Evolutionary conservation across 2,113 vertebrate species (phyloP), one percentile per base, ranked within the genome.

Genomic region (Zapornia atra): DNA sequence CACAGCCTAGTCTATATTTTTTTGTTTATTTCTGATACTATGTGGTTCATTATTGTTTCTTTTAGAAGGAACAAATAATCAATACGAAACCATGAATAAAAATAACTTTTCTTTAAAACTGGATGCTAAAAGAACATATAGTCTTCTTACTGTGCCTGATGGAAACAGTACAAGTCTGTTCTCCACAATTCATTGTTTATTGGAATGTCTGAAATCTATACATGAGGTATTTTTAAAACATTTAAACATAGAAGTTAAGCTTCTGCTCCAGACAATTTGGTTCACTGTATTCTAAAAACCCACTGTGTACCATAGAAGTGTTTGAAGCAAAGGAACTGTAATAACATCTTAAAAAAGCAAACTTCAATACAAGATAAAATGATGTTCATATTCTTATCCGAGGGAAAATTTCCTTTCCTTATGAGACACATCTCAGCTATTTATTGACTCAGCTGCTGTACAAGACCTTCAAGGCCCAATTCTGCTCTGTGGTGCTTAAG

Each of bases 31-130:
- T 96, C 83, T 95, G 96, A 94, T 96, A 97, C 87, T 82, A 77
- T 97, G 97, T 96, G 97, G 97, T 97, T 97, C 97, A 73, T 92
- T 71, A 85, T 94, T 96, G 93, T 93, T 97, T 97, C 94, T 97
- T 97, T 97, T 97, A 97, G 96, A 89, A 95, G 94, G 93, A 91
- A 97, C 95, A 97, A 96, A 97, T 96, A 97, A 97, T 97, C 97
- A 94, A 97, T 97, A 97, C 3, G 88, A 97, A 97, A 60, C 97
- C 96, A 89, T 96, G 96, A 97, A 93, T 96, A 97, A 97, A 97
- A 97, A 97, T 97, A 97, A 94, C 97, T 97, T 97, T 96, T 97
- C 96, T 96, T 97, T 96, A 97, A 96, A 95, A 87, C 81, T 95
- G 93, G 93, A 94, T 96, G 91, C 96, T 97, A 96, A 96, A 97